Conservation (phyloP, 2,888 invertebrate species). For the Camptogramma bilineatum region DNA sequence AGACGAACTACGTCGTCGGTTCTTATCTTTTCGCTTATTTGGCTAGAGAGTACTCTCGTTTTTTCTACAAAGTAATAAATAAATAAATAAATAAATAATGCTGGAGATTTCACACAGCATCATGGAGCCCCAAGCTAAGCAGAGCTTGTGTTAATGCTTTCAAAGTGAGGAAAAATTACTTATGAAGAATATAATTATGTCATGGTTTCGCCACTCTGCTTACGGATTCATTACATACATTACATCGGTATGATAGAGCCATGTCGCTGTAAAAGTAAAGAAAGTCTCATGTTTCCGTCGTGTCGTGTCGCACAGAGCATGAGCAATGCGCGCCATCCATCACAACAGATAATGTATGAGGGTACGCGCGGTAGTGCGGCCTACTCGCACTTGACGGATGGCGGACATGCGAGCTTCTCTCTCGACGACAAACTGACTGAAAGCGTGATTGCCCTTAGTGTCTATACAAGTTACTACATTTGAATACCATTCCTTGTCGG, state of each 20-base stretch:
- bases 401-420: background rate
- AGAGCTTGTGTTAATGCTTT: background rate
- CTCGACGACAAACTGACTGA: background rate
- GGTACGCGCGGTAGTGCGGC: background rate
- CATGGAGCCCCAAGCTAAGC: too few relatives aligned
- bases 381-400: constrained; percentile 10
- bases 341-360: constrained; percentile 15
- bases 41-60: background rate
- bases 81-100: too few relatives aligned
- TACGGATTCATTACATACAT: background rate
- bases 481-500: too few relatives aligned
- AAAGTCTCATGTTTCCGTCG: background rate
- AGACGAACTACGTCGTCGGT: background rate
- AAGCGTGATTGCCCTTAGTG: background rate
- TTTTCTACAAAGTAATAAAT: background rate
- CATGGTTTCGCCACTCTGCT: background rate
- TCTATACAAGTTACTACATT: too few relatives aligned
- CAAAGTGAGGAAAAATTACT: background rate
- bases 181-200: background rate
- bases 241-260: too few relatives aligned
- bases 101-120: too few relatives aligned
- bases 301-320: constrained; percentile 5
- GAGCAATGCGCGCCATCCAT: constrained; percentile 7
- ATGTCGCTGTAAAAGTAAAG: background rate
- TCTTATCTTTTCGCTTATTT: background rate